phyloP scores from a whole-genome alignment of 2,888 invertebrate species.

The Leptinotarsa haldemani region DNA sequence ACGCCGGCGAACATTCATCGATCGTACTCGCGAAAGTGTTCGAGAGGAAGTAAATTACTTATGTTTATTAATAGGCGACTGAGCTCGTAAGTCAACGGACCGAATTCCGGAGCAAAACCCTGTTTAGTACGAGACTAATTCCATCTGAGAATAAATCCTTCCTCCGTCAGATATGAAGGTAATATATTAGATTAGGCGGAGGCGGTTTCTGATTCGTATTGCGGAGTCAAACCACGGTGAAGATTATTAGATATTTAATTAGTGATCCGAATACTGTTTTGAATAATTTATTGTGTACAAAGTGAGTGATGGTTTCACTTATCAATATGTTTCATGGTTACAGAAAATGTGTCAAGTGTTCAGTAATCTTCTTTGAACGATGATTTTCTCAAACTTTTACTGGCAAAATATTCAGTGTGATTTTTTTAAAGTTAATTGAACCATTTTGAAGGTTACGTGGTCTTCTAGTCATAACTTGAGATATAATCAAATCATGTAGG shows the following conservation, averaged over 20 bases:
- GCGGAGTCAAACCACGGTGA: background rate
- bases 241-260: background rate
- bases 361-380: too few species aligned
- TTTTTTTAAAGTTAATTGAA: too few species aligned
- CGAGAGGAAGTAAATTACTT: constrained; percentile 25
- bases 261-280: background rate
- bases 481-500: too few species aligned
- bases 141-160: constrained; percentile 1
- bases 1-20: constrained; percentile 19
- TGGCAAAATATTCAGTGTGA: too few species aligned
- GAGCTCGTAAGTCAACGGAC: constrained; percentile 21
- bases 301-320: background rate
- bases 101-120: constrained; percentile 7
- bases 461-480: too few species aligned
- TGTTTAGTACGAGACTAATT: constrained; percentile 21
- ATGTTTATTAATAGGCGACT: constrained; percentile 23
- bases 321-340: background rate
- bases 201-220: background rate
- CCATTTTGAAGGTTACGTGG: too few species aligned
- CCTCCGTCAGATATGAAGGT: background rate
- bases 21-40: constrained; percentile 27
- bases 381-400: too few species aligned
- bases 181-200: background rate
- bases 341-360: too few species aligned
- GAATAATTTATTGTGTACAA: background rate